Evolutionary conservation across 2,888 invertebrate genomes (phyloP).

Genomic region (Pollenia griseotomentosa): DNA sequence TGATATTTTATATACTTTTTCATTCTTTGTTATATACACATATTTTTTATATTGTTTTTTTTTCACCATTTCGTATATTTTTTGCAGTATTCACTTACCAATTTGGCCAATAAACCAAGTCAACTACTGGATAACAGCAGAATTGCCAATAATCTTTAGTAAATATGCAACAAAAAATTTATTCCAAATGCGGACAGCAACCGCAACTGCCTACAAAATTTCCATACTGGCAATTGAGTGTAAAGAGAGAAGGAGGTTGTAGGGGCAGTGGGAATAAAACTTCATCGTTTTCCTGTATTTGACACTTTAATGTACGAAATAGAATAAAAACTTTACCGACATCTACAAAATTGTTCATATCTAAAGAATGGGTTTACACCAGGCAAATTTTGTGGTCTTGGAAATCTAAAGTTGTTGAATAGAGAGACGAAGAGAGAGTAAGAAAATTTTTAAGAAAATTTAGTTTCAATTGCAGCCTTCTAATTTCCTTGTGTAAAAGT

Average conservation of each 20-base stretch:
- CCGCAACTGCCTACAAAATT: slow-evolving; percentile 2
- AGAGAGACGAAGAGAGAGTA: too few species aligned
- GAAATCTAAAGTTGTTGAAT: too few species aligned
- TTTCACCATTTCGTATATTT: neutral
- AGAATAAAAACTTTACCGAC: neutral
- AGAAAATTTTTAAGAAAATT: too few species aligned
- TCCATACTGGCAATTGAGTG: neutral
- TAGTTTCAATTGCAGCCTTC: too few species aligned
- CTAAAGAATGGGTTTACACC: neutral
- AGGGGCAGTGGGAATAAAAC: neutral
- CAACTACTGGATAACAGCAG: slow-evolving; percentile 44
- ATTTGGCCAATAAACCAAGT: slow-evolving; percentile 66
- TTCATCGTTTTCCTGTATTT: slow-evolving; percentile 13
- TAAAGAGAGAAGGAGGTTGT: neutral
- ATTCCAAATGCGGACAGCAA: neutral
- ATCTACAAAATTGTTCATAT: too few species aligned
- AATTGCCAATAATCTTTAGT: slow-evolving; percentile 51
- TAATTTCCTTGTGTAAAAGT: too few species aligned
- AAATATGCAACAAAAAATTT: slow-evolving; percentile 14
- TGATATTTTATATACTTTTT: slow-evolving; percentile 17
- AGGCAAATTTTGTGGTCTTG: too few species aligned
- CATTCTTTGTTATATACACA: neutral
- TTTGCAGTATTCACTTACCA: slow-evolving; percentile 44
- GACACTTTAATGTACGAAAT: slow-evolving; percentile 37
- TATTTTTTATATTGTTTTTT: neutral